Percentiles rank a stretch among this genome's conserved stretches.
Conservation (phyloP, 2,888 invertebrate species). For the Hermaeophaga mercurialis region DNA sequence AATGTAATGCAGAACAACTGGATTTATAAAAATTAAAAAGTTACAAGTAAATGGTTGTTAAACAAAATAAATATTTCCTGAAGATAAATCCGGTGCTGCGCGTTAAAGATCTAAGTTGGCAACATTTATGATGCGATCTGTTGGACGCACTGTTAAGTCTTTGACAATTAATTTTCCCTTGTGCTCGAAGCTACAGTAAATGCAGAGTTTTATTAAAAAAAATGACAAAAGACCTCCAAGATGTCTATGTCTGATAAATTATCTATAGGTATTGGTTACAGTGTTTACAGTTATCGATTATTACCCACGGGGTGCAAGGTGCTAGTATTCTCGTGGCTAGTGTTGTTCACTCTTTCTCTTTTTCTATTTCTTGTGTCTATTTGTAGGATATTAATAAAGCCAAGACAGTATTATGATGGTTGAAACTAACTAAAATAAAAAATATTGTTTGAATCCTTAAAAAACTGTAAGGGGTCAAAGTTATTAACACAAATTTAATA, state of each 20-base stretch:
- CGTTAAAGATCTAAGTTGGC: conserved; percentile 4
- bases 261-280: conserved; percentile 19
- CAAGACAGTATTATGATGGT: not conserved
- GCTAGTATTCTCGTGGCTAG: conserved; percentile 2
- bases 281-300: conserved; percentile 24
- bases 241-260: conserved; percentile 28
- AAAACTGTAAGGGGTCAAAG: too few species aligned
- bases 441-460: too few species aligned
- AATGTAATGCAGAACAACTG: too few species aligned
- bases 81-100: not conserved
- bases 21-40: too few species aligned
- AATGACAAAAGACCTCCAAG: conserved; percentile 25
- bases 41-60: too few species aligned
- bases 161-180: conserved; percentile 29
- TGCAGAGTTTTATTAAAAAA: conserved; percentile 23
- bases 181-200: conserved; percentile 23
- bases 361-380: not conserved
- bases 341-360: not conserved
- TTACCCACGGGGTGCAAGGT: conserved; percentile 19
- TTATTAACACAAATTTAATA: too few species aligned
- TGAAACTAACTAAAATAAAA: too few species aligned
- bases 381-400: not conserved
- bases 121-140: conserved; percentile 5
- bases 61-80: too few species aligned
- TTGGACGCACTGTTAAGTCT: conserved; percentile 18